Evolutionary conservation across 2,888 invertebrate species (phyloP), one percentile per base, ranked within the genome.

Genomic region (Unio delphinus): DNA sequence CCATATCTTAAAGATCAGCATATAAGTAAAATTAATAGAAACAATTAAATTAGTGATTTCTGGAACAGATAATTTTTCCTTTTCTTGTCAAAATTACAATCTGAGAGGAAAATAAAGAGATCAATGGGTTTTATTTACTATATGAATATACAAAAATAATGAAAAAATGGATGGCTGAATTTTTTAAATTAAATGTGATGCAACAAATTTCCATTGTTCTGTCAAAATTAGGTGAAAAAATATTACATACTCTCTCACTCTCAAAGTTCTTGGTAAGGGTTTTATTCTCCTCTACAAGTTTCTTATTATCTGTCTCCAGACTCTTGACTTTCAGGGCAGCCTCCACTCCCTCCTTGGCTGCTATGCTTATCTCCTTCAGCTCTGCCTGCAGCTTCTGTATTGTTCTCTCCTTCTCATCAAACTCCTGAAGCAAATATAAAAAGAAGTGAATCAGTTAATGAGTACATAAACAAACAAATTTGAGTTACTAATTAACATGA

Each of bases 181-280:
- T 11, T 45, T 15, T 45, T 11, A 2, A 45, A 45, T 45, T 3
- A 45, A 45, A 45, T 3, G 3, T 0, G 15, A 45, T 45, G 11
- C 1, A 15, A 45, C 3, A 45, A 45, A 45, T 11, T 45, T 45
- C 59, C 15, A 59, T 23, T n/a, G 17, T 26, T 59, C 11, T 11
- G n/a, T 59, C 20, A 11, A 59, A n/a, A 23, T 45, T 11, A 45
- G 15, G 15, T 11, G 2, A 15, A 45, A 45, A 4, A n/a, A 18
- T 65, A n/a, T 54, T 26, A 70, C 82, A 68, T 75, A 88, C 88
- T 81, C 88, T 82, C 75, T 89, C 89, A 80, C 82, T 84, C 77
- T 89, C 88, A 76, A 80, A 89, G 81, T 86, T 88, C 67, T 89
- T 88, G 26, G 83, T 81, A 54, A 88, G 80, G 6, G 78, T 75